Evolutionary conservation across 2,888 invertebrate genomes (phyloP), one percentile per base, ranked within the genome.

Genomic region (Cecidostiba fungosa): DNA sequence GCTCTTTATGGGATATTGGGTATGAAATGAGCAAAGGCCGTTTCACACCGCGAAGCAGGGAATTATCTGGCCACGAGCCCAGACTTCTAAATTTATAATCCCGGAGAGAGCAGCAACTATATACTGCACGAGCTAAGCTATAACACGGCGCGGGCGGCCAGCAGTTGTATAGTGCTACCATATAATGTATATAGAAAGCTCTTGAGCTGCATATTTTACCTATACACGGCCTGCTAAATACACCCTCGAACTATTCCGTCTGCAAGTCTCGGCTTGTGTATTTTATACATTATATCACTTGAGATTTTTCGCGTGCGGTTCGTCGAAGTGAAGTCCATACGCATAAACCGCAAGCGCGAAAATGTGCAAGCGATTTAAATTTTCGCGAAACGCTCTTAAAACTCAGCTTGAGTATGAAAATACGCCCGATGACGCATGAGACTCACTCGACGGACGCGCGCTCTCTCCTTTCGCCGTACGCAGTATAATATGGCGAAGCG

Each of bases 21-120:
- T 91, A 91, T 91, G 91, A 91, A 91, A 91, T 90, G 91, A 91
- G 91, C 90, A 91, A 91, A 91, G 91, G 91, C 91, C 91, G 91
- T 91, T 91, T 91, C 91, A 91, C 91, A 90, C 89, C 90, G 90
- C 90, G 91, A 89, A 91, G 91, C 91, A 90, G 90, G 90, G 91
- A 91, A 91, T 91, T 91, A 91, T 91, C 90, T 91, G 91, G 91
- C 91, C 88, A 83, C 69, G 82, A 88, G 91, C 91, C 91, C 90
- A 89, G 88, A 87, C 89, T 87, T 90, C 91, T 91, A 91, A 90
- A 91, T 90, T 91, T 91, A 91, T 69, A 85, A 79, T n/a, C 77
- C 72, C 70, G 54, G 39, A 26, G 26, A 10, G 62, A 32, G 26
- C 32, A 12, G 19, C 12, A 14, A 12, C 1, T n/a, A 16, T 16